Percentiles rank a stretch among this genome's conserved stretches.
Evolutionary conservation across 2,888 invertebrate genomes (phyloP).

Genomic region (Sphaerophoria rueppellii): DNA sequence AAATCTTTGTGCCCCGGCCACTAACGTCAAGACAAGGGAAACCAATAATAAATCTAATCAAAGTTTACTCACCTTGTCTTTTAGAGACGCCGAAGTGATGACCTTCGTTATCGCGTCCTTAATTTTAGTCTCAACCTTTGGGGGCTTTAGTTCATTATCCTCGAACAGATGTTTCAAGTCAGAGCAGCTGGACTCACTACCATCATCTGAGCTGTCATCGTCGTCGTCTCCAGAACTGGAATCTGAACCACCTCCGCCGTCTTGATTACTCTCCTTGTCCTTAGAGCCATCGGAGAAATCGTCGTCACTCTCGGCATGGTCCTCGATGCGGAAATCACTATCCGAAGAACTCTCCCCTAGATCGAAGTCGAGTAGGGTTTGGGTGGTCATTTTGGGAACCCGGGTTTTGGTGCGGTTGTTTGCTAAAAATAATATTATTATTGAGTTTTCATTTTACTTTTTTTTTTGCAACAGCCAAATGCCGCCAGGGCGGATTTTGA

Average conservation of each 20-base stretch:
- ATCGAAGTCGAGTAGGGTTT: constrained; percentile 91
- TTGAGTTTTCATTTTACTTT: constrained; percentile 7
- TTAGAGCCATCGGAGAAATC: constrained; percentile 79
- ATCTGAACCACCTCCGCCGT: constrained; percentile 75
- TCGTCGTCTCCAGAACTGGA: constrained; percentile 76
- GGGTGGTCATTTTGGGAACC: constrained; percentile 85
- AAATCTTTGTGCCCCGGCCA: too few relatives aligned
- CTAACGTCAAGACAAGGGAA: too few relatives aligned
- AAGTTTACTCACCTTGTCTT: constrained; percentile 62
- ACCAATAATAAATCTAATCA: too few relatives aligned
- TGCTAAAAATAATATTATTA: constrained; percentile 83
- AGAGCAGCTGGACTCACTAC: constrained; percentile 71
- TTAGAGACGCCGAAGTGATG: constrained; percentile 70
- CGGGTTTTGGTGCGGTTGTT: constrained; percentile 92
- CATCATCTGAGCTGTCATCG: constrained; percentile 77
- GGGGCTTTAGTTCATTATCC: constrained; percentile 73
- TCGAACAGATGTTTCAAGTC: constrained; percentile 77
- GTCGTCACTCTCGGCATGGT: constrained; percentile 89
- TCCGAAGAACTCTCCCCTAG: constrained; percentile 96
- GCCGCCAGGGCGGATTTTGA: constrained; percentile 42
- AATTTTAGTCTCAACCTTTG: constrained; percentile 71
- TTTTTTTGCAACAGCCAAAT: constrained; percentile 48
- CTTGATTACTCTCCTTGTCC: constrained; percentile 86
- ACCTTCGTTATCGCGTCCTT: constrained; percentile 65
- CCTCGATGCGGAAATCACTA: constrained; percentile 96